A percentile compares a stretch with the other conserved stretches of the same genome.
phyloP scores from a whole-genome alignment of 2,888 invertebrate genomes.

The Ormyrus thymus region DNA sequence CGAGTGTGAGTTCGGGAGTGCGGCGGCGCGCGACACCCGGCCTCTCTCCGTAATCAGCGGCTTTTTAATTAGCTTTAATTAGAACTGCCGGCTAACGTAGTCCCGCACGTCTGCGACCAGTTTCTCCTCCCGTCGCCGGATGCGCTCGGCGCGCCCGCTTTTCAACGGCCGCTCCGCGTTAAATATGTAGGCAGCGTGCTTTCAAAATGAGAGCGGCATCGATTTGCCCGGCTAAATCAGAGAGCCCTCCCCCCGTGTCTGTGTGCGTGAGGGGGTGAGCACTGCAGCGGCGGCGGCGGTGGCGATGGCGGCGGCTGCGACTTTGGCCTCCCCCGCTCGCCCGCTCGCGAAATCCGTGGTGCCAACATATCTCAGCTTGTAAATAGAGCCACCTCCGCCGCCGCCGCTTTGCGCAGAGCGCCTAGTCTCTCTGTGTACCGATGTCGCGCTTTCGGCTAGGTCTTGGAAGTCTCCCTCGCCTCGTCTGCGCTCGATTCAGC shows the following conservation, averaged over 20 bases:
- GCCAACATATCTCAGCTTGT: slow-evolving; percentile 41
- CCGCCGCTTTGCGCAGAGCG: not conserved
- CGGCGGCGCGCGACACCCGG: not conserved
- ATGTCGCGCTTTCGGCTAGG: too few relatives aligned
- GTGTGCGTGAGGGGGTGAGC: not conserved
- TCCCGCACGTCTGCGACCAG: not conserved
- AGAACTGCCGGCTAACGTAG: not conserved
- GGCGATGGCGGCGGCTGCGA: not conserved
- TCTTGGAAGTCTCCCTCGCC: too few relatives aligned
- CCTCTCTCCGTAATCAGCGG: not conserved
- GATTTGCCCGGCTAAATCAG: slow-evolving; percentile 38
- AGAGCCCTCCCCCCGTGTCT: not conserved
- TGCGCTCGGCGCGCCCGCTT: not conserved
- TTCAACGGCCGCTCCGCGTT: not conserved
- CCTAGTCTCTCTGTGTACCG: too few relatives aligned
- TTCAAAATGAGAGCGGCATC: slow-evolving; percentile 18
- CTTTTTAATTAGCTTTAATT: slow-evolving; percentile 19
- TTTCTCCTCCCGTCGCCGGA: not conserved
- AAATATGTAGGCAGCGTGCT: slow-evolving; percentile 13
- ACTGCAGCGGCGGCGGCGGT: too few relatives aligned
- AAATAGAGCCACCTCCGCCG: slow-evolving; percentile 24
- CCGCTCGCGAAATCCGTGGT: slow-evolving; percentile 24
- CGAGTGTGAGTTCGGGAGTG: too few relatives aligned
- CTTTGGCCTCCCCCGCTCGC: slow-evolving; percentile 2
- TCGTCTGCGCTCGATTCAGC: too few relatives aligned